A percentile compares a stretch with the other conserved stretches of the same genome.
phyloP scores from a whole-genome alignment of 2,888 invertebrate species.

The Tanytarsus gracilentus region DNA sequence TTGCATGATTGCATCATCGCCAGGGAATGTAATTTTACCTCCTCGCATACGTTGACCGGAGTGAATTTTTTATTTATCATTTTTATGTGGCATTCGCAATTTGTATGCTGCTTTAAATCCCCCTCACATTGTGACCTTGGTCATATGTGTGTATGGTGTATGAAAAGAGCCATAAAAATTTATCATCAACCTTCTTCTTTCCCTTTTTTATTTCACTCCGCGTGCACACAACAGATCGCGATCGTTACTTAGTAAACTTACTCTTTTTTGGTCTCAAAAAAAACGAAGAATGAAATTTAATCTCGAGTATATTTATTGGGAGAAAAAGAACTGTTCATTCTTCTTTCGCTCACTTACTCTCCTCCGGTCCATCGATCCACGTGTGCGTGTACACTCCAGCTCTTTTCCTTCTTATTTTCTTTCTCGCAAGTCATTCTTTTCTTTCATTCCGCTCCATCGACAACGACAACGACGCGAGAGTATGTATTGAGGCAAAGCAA shows the following conservation, averaged over 20 bases:
- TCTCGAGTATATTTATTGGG: neutral
- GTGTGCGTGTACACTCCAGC: constrained; percentile 10
- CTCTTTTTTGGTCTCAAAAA: neutral
- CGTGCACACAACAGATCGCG: too few relatives aligned
- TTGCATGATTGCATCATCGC: constrained; percentile 6
- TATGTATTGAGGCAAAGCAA: neutral
- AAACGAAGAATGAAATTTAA: constrained; percentile 21
- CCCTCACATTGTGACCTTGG: neutral
- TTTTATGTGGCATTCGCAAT: too few relatives aligned
- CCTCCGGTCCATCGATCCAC: neutral
- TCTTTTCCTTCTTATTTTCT: too few relatives aligned
- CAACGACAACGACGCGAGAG: too few relatives aligned
- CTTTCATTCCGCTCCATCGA: too few relatives aligned
- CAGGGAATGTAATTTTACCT: neutral
- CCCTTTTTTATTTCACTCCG: neutral
- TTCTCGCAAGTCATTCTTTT: too few relatives aligned
- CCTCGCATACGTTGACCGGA: neutral
- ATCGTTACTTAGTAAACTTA: neutral
- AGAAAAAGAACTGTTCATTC: neutral
- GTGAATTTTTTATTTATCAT: too few relatives aligned
- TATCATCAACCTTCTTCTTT: neutral
- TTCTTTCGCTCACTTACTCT: neutral
- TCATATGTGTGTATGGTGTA: too few relatives aligned
- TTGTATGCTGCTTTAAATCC: neutral
- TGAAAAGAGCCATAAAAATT: neutral